These are phyloP conservation scores for Xiphophorus maculatus DNA, from an alignment of 2,113 vertebrate species.

Conservation along the genomic window DNA sequence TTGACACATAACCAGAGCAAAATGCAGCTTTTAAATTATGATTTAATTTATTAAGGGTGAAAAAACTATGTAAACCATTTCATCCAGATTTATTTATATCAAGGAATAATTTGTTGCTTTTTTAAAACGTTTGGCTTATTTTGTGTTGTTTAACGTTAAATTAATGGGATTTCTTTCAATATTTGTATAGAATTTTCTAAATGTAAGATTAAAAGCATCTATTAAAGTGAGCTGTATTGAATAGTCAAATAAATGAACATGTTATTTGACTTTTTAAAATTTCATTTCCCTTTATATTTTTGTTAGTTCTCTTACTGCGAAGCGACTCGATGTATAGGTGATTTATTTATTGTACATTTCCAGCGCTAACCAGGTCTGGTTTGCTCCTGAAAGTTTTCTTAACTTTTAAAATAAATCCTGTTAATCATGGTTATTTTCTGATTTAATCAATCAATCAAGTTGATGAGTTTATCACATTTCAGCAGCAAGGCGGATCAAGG, in stretches of 20 bases:
- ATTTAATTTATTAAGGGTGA: neutral
- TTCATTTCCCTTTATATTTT: too few relatives aligned
- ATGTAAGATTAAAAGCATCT: too few relatives aligned
- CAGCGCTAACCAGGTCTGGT: neutral
- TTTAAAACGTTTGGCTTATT: neutral
- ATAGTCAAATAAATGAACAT: too few relatives aligned
- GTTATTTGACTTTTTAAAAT: too few relatives aligned
- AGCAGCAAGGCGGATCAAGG: too few relatives aligned
- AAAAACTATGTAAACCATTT: neutral
- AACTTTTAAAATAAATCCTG: neutral
- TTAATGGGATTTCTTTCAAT: too few relatives aligned
- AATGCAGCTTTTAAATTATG: too few relatives aligned
- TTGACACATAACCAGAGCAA: neutral
- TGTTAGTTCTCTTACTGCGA: too few relatives aligned
- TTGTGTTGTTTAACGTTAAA: neutral
- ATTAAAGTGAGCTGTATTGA: too few relatives aligned
- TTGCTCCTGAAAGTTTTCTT: neutral
- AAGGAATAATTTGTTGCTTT: too few relatives aligned
- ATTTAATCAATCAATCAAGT: neutral
- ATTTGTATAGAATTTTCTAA: too few relatives aligned
- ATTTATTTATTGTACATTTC: neutral
- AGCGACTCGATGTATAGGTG: neutral
- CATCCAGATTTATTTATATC: neutral
- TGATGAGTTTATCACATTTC: too few relatives aligned
- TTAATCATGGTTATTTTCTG: neutral